Conservation (phyloP, 2,888 invertebrate species). For the Drosophila recens region DNA sequence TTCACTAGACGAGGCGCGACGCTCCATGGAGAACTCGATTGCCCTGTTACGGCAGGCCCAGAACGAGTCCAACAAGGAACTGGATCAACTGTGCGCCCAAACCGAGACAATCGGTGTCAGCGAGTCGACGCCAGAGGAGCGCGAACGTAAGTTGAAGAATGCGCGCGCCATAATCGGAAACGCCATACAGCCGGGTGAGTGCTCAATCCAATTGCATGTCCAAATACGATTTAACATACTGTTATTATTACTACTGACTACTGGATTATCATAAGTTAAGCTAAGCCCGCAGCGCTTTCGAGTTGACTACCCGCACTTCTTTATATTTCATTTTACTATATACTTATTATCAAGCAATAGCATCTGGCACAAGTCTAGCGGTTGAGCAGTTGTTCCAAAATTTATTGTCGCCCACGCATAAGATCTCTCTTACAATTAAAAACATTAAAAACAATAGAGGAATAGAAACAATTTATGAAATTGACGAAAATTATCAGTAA, state of each 20-base stretch:
- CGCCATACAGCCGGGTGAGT: conserved; percentile 87
- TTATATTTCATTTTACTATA: conserved; percentile 13
- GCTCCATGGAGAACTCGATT: conserved; percentile 88
- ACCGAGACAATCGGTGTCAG: conserved; percentile 84
- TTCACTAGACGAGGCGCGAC: conserved; percentile 87
- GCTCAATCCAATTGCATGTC: conserved; percentile 56
- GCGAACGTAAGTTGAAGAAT: conserved; percentile 88
- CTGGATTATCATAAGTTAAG: conserved; percentile 54
- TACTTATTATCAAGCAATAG: conserved; percentile 38
- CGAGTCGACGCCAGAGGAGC: conserved; percentile 80
- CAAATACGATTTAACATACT: conserved; percentile 7
- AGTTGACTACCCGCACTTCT: conserved; percentile 75
- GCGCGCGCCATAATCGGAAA: conserved; percentile 91
- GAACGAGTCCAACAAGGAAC: conserved; percentile 84
- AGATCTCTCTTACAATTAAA: background rate
- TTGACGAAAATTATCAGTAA: no score
- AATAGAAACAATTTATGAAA: no score
- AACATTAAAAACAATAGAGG: background rate
- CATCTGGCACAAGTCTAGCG: conserved; percentile 50
- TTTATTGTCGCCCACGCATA: conserved; percentile 3
- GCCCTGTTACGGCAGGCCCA: conserved; percentile 87
- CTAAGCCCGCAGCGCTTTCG: conserved; percentile 74
- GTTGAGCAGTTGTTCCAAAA: conserved; percentile 28
- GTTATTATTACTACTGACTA: conserved; percentile 4
- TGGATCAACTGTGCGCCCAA: conserved; percentile 85